Evolutionary conservation across 1,140 invertebrate genomes (phyloP), one percentile per base, ranked within the genome.

Genomic region (Danaus plexippus): DNA sequence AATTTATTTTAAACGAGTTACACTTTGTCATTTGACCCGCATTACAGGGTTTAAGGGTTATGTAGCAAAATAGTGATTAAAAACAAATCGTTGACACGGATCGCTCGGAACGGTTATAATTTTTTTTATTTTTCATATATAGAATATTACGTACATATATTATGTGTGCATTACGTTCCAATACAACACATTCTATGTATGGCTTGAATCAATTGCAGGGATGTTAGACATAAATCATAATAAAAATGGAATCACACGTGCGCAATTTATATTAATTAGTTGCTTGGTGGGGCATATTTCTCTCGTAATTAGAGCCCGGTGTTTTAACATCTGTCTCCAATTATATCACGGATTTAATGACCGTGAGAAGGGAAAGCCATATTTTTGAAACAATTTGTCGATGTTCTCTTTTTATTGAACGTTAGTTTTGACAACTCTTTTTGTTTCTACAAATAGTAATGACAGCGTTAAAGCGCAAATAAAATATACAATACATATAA

Each of bases 261-360:
- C 49, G 56, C 68, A 54, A 74, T 74, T 67, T 63, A 70, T 77
- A 72, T 66, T 75, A 77, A 77, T 73, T 77, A 77, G 60, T 67
- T 61, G 69, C 69, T 67, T 64, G 63, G 61, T 52, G 64, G 69
- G 67, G 65, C 64, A 77, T 80, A 80, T 80, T 77, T 80, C 74
- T 77, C 73, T 52, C 53, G 64, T 78, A 78, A 80, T 80, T 74
- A 75, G 66, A 59, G 63, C 62, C 69, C 63, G 68, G 56, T 67
- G 64, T 60, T 63, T 43, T 42, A 60, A 61, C 78, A 81, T 79
- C 59, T 81, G 78, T 73, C 71, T 67, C 66, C 71, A 81, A 81
- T 81, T 79, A 77, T 69, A 70, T 63, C 7, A 43, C 67, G 57
- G 11, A 58, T 47, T 57, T 73, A 72, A 77, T 67, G 64, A 67